These are phyloP conservation scores for Amblyraja radiata DNA, from an alignment of 2,797 vertebrate species.

Conservation along the genomic window DNA sequence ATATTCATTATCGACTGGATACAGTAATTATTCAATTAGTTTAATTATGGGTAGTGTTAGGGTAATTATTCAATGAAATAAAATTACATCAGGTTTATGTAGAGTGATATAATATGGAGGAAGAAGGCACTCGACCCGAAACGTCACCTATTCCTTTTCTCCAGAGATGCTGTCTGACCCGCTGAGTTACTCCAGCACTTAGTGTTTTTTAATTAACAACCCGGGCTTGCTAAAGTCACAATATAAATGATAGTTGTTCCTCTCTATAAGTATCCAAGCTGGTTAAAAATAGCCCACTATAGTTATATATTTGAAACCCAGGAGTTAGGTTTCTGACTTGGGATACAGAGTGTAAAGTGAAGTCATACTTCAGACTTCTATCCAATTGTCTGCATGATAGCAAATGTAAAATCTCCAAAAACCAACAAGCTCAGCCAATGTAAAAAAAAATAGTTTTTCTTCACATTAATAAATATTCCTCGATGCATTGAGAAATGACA, in stretches of 20 bases:
- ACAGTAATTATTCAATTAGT: too few relatives aligned
- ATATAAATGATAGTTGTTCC: background rate
- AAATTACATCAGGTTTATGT: too few relatives aligned
- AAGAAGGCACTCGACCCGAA: too few relatives aligned
- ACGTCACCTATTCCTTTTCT: too few relatives aligned
- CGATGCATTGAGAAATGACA: background rate
- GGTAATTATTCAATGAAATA: too few relatives aligned
- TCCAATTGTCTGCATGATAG: background rate
- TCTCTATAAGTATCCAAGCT: background rate
- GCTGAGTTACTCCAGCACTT: too few relatives aligned
- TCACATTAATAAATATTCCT: background rate
- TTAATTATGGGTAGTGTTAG: too few relatives aligned
- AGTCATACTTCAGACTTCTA: too few relatives aligned
- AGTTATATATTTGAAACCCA: background rate
- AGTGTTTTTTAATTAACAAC: background rate
- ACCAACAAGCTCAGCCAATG: background rate
- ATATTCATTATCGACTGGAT: too few relatives aligned
- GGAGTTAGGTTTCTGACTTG: background rate
- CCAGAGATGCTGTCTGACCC: too few relatives aligned
- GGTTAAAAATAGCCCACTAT: background rate
- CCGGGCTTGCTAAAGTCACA: background rate
- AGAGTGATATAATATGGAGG: too few relatives aligned
- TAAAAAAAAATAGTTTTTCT: background rate
- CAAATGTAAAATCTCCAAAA: background rate
- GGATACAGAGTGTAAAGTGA: background rate